Conservation (phyloP, 2,888 invertebrate genomes). For the Drosophila flavopinicola region DNA sequence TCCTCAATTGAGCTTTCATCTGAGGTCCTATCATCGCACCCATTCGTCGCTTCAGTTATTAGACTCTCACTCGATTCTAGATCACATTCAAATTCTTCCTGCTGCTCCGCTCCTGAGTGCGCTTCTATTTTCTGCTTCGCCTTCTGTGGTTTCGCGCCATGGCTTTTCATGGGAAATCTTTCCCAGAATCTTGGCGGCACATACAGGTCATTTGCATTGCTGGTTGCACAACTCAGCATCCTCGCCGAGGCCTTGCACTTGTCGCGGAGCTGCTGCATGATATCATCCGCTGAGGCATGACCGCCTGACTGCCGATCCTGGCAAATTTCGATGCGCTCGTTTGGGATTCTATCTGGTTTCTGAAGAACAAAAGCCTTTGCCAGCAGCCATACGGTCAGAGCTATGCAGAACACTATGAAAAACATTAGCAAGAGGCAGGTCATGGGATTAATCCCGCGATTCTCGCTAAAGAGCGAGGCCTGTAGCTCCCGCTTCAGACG, state of each 20-base stretch:
- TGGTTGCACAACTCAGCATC: neutral
- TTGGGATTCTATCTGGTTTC: neutral
- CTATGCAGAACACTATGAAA: constrained; percentile 28
- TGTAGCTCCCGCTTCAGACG: constrained; percentile 40
- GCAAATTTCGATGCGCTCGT: neutral
- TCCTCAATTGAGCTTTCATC: neutral
- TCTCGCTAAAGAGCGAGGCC: neutral
- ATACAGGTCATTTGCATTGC: constrained; percentile 10
- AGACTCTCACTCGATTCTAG: constrained; percentile 4
- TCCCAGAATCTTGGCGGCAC: constrained; percentile 40
- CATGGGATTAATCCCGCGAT: neutral
- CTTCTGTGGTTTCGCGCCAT: neutral
- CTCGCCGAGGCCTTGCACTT: constrained; percentile 16
- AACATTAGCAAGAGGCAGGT: constrained; percentile 26
- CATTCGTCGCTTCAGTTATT: neutral
- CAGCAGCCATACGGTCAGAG: constrained; percentile 27
- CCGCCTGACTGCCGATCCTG: constrained; percentile 33
- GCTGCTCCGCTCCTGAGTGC: neutral
- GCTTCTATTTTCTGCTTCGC: no score
- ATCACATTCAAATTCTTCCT: neutral
- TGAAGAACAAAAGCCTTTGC: constrained; percentile 41
- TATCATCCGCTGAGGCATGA: constrained; percentile 15
- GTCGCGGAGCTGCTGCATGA: constrained; percentile 20
- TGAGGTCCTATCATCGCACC: neutral
- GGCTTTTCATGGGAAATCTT: constrained; percentile 18